phyloP scores from a whole-genome alignment of 2,888 invertebrate species.

The Dolichopus griseipennis region DNA sequence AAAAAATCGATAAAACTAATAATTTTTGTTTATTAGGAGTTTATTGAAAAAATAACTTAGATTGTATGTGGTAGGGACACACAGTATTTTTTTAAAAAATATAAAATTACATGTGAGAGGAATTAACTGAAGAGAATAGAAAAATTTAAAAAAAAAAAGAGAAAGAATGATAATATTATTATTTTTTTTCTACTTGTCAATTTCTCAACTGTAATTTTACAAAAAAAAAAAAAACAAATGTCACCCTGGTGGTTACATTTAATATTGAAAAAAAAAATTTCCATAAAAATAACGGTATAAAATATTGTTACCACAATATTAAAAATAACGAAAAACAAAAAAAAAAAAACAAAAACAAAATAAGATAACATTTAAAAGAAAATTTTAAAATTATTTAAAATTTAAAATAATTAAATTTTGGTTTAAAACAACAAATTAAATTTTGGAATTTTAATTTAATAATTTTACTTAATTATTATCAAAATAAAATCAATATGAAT shows the following conservation, averaged over 20 bases:
- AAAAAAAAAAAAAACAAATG: not conserved
- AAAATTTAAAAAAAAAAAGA: not conserved
- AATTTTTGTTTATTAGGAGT: conserved; percentile 2
- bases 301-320: not conserved
- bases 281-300: not conserved
- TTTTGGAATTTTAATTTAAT: no score
- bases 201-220: no score
- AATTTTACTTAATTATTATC: no score
- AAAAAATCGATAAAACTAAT: not conserved
- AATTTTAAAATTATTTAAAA: no score
- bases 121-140: not conserved
- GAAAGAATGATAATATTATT: not conserved
- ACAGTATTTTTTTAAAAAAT: not conserved
- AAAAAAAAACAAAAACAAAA: not conserved
- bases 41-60: not conserved
- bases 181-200: no score
- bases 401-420: no score
- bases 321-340: not conserved
- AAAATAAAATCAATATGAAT: no score
- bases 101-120: no score
- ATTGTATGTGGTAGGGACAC: not conserved
- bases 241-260: conserved; percentile 2
- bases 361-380: not conserved
- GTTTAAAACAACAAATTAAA: no score
- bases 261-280: not conserved